These are phyloP conservation scores for Gallinago nigripennis DNA, from an alignment of 2,797 vertebrate species.

Conservation along the genomic window DNA sequence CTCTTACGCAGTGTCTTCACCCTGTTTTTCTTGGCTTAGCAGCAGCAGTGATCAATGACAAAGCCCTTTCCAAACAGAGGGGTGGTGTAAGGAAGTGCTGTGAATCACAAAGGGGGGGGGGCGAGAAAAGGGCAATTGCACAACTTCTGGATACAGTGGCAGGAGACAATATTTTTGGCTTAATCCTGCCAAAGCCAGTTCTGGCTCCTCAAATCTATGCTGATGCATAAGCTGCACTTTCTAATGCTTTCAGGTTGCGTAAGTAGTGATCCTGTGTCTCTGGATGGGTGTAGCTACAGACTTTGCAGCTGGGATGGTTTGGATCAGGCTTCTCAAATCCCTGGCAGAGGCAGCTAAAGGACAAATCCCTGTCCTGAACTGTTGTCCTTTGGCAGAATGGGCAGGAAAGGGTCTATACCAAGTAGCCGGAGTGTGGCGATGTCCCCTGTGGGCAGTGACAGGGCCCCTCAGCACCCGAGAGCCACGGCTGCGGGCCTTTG, in stretches of 20 bases:
- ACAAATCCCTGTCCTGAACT: neutral
- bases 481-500: too few species aligned
- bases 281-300: neutral
- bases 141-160: neutral
- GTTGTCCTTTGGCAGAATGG: too few species aligned
- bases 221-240: neutral
- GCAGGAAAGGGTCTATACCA: neutral
- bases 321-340: neutral
- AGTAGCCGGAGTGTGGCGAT: neutral
- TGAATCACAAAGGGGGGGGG: neutral
- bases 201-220: neutral
- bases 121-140: neutral
- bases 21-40: neutral
- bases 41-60: neutral
- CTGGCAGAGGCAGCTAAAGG: neutral
- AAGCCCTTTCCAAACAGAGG: neutral
- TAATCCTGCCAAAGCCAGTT: neutral
- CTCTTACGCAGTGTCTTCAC: neutral
- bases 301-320: neutral
- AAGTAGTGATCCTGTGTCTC: rapidly evolving
- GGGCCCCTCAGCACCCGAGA: neutral
- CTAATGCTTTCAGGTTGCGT: neutral
- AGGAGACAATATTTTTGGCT: neutral
- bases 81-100: neutral
- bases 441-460: neutral